Evolutionary conservation across 2,888 invertebrate species (phyloP), one percentile per base, ranked within the genome.

Genomic region (Pseudococcus viburni): DNA sequence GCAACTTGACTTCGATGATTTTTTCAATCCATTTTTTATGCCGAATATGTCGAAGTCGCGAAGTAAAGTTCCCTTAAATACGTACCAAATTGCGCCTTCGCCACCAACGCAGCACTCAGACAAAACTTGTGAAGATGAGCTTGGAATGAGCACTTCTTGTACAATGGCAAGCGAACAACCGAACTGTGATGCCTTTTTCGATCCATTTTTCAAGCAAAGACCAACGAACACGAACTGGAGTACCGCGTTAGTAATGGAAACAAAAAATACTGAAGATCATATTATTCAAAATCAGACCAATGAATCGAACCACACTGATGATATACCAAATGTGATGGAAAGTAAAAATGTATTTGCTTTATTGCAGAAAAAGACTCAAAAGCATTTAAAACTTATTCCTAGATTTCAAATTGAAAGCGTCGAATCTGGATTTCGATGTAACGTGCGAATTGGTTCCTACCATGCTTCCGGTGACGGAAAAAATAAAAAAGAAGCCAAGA

Each of bases 271-370:
- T n/a, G 46, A 83, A n/a, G 19, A 46, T 46, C 17, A 11, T 7
- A 17, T 17, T 17, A 1, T n/a, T n/a, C n/a, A n/a, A 33, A 73
- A 46, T 83, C 46, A 42, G n/a, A 11, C 17, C 1, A 22, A 46
- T 83, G 19, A 46, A 12, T 46, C 42, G 19, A n/a, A 46, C 3
- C 8, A 8, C 22, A 12, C 19, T 19, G 46, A 46, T 19, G 19
- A 8, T 12, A 7, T 19, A 83, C 17, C 19, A 12, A 46, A 11
- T 19, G 19, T 7, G 22, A 19, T 22, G n/a, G 46, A 83, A 2
- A 22, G 46, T 83, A 83, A 83, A 83, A 83, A 83, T 46, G 80
- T 83, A 19, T 83, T 83, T 12, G 80, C 80, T 83, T 46, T 83
- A 46, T 46, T 83, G 46, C 80, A 83, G 46, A 83, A 83, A 19